A percentile compares a stretch with the other conserved stretches of the same genome.
Evolutionary conservation across 2,797 vertebrate genomes (phyloP).

Genomic region (Crocidura indochinensis): DNA sequence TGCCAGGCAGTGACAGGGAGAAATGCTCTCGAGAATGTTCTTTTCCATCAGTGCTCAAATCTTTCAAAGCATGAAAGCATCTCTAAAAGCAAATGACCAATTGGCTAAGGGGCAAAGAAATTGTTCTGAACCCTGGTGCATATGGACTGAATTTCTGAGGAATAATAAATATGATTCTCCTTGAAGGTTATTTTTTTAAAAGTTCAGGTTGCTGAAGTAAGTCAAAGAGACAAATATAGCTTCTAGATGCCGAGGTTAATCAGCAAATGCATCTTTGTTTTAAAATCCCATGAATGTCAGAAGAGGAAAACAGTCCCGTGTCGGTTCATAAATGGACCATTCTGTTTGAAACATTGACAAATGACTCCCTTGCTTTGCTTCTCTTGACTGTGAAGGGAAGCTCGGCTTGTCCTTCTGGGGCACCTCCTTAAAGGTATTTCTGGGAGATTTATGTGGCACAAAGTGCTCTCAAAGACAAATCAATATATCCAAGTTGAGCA

Average conservation of each 20-base stretch:
- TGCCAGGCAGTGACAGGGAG: not conserved
- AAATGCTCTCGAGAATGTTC: slow-evolving; percentile 26
- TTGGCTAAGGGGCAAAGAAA: slow-evolving; percentile 65
- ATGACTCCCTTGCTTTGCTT: slow-evolving; percentile 83
- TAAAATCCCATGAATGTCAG: slow-evolving; percentile 84
- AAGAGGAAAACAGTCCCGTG: slow-evolving; percentile 74
- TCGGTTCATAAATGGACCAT: slow-evolving; percentile 78
- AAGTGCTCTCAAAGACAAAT: slow-evolving; percentile 90
- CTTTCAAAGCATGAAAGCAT: slow-evolving; percentile 52
- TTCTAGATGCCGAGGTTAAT: slow-evolving; percentile 81
- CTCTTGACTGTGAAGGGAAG: slow-evolving; percentile 84
- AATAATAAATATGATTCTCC: slow-evolving; percentile 80
- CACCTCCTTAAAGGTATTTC: slow-evolving; percentile 88
- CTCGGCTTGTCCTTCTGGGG: slow-evolving; percentile 86
- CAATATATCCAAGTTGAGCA: slow-evolving; percentile 87
- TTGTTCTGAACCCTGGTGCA: slow-evolving; percentile 69
- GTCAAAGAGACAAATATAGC: slow-evolving; percentile 75
- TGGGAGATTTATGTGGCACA: slow-evolving; percentile 89
- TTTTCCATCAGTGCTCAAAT: slow-evolving; percentile 59
- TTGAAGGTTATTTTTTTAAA: slow-evolving; percentile 75
- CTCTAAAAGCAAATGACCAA: slow-evolving; percentile 70
- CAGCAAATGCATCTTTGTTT: slow-evolving; percentile 82
- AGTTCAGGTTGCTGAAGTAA: slow-evolving; percentile 82
- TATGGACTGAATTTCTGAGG: slow-evolving; percentile 75
- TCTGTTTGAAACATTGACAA: slow-evolving; percentile 84